Evolutionary conservation across 2,113 vertebrate species (phyloP).

Genomic region (Oceanites oceanicus): DNA sequence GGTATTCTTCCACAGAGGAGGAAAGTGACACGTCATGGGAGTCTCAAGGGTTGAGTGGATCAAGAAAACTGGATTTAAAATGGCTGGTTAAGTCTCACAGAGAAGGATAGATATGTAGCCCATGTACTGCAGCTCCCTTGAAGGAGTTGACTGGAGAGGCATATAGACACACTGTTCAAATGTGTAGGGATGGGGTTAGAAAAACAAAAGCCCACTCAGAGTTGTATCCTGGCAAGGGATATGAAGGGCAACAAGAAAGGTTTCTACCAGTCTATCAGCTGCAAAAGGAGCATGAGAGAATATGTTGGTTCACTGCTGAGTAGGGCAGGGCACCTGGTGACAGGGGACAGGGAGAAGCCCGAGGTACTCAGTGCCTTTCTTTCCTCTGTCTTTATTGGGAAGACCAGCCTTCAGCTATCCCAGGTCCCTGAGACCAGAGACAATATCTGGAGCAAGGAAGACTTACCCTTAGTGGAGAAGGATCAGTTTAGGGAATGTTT

Average conservation of each 20-base stretch:
- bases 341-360: not conserved
- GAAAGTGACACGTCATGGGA: not conserved
- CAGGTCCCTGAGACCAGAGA: not conserved
- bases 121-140: not conserved
- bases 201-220: not conserved
- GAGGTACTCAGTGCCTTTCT: not conserved
- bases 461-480: not conserved
- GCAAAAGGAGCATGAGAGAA: not conserved
- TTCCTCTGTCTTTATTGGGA: not conserved
- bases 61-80: not conserved
- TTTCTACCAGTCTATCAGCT: not conserved
- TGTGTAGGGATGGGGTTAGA: not conserved
- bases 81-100: not conserved
- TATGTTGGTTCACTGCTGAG: not conserved
- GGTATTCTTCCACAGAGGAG: not conserved
- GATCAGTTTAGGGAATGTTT: not conserved
- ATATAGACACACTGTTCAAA: not conserved
- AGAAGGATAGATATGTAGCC: not conserved
- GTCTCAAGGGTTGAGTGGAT: not conserved
- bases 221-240: not conserved
- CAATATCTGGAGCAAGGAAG: rapidly evolving
- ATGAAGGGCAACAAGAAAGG: not conserved
- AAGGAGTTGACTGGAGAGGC: not conserved
- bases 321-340: not conserved
- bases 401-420: not conserved